Conservation (phyloP, 1,140 invertebrate genomes). For the Reticulitermes speratus region DNA sequence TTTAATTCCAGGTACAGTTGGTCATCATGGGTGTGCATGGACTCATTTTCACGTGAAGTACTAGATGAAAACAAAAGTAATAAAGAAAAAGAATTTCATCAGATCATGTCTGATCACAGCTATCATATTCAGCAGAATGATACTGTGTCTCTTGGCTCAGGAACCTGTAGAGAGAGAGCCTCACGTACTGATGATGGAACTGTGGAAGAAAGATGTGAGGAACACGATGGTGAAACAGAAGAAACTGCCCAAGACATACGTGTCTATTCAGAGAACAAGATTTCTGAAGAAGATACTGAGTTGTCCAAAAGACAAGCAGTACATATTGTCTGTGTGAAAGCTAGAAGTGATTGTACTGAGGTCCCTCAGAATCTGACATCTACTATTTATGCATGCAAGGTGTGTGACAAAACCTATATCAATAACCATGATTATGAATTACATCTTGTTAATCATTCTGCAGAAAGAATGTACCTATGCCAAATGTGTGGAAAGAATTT, state of each 20-base stretch:
- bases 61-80: not conserved
- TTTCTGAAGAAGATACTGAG: not conserved
- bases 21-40: not conserved
- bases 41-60: not conserved
- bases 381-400: not conserved
- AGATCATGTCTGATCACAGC: slow-evolving; percentile 1
- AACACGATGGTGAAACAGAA: not conserved
- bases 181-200: not conserved
- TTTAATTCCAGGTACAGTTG: not conserved
- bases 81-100: not conserved
- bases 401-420: not conserved
- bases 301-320: not conserved
- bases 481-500: not conserved
- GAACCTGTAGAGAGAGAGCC: not conserved
- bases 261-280: not conserved
- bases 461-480: slow-evolving; percentile 1
- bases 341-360: not conserved
- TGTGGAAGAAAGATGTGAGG: not conserved
- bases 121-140: not conserved
- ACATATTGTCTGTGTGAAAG: slow-evolving; percentile 2
- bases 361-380: not conserved
- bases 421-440: not conserved
- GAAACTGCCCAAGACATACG: not conserved
- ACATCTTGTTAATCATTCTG: not conserved
- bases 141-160: not conserved